These are phyloP conservation scores for Ctenopoma multispine DNA, from an alignment of 2,797 vertebrate genomes.

Conservation along the genomic window DNA sequence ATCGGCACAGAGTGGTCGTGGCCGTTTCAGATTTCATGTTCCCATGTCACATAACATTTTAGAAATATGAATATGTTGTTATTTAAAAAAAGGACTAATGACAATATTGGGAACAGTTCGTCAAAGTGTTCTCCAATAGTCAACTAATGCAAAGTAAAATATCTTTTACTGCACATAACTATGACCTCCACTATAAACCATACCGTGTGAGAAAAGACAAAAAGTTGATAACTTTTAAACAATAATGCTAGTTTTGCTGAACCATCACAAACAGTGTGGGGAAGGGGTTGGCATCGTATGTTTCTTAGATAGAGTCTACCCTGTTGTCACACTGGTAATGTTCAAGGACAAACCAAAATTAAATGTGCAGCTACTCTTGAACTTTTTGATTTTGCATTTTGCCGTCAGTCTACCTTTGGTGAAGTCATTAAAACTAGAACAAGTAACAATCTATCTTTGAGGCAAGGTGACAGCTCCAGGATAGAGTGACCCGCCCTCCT, in stretches of 20 bases:
- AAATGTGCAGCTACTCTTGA: neutral
- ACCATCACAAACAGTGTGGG: too few species aligned
- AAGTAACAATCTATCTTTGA: slow-evolving; percentile 26
- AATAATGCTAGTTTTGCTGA: neutral
- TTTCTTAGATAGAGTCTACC: neutral
- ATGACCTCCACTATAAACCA: too few species aligned
- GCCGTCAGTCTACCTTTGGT: neutral
- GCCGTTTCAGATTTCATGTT: too few species aligned
- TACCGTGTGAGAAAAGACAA: too few species aligned
- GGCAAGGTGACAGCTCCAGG: slow-evolving; percentile 35
- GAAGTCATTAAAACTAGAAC: slow-evolving; percentile 4
- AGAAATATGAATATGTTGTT: too few species aligned
- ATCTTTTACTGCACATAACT: too few species aligned
- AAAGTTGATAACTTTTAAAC: neutral
- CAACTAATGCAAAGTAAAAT: too few species aligned
- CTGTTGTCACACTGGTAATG: neutral
- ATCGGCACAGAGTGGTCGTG: too few species aligned
- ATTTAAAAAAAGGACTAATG: neutral
- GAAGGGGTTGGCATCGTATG: too few species aligned
- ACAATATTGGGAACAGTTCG: neutral
- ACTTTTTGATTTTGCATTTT: neutral
- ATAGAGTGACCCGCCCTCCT: slow-evolving; percentile 26
- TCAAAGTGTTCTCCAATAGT: too few species aligned
- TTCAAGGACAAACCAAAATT: neutral
- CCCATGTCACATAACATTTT: too few species aligned